phyloP scores from a whole-genome alignment of 2,113 vertebrate genomes.

The Caranx melampygus region DNA sequence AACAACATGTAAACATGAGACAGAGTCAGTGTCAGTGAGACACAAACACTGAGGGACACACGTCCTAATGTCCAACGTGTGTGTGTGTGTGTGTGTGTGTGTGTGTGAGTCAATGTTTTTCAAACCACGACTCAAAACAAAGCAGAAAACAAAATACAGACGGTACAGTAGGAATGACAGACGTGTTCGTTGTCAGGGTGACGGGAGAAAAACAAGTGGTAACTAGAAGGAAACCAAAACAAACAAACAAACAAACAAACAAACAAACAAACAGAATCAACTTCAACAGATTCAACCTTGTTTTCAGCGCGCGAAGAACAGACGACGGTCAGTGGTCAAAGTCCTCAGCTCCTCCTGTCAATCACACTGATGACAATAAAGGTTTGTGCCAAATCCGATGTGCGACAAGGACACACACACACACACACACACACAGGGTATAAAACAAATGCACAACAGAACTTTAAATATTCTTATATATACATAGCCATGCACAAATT shows the following conservation, averaged over 20 bases:
- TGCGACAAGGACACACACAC: too few species aligned
- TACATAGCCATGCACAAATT: constrained; percentile 48
- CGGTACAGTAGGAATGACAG: constrained; percentile 3
- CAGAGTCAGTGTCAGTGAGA: constrained; percentile 24
- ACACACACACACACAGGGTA: constrained; percentile 35
- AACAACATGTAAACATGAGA: constrained; percentile 64
- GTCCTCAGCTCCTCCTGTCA: background rate
- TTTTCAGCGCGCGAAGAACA: background rate
- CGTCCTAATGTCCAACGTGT: background rate
- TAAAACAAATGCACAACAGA: constrained; percentile 71
- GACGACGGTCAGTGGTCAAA: background rate
- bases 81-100: background rate
- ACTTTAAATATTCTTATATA: constrained; percentile 72
- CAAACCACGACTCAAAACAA: background rate
- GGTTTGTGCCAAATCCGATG: constrained; percentile 61
- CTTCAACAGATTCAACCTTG: background rate
- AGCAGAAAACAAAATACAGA: background rate
- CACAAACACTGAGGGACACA: constrained; percentile 9
- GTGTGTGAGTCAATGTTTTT: background rate
- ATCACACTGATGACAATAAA: constrained; percentile 28
- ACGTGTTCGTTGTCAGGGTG: background rate
- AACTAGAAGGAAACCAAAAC: too few species aligned
- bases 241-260: background rate
- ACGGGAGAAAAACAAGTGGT: too few species aligned
- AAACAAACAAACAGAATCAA: background rate